Base-by-base conservation (phyloP, 1,140 invertebrate species). In the Papilio helenus region DNA sequence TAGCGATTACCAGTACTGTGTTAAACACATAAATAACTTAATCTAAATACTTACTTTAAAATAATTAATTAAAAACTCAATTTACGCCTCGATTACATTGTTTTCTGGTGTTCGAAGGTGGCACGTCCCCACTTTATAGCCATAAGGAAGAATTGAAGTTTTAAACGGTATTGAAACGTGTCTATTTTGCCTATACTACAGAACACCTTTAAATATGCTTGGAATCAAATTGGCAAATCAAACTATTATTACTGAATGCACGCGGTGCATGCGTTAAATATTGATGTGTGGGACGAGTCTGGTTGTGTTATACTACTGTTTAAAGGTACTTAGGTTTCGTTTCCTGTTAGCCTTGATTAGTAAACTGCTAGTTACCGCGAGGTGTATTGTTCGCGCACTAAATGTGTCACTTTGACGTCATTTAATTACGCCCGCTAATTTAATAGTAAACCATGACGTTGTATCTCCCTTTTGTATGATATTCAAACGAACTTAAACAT, bases 281-380 rank as follows among this genome's bases (percentile, higher is more conserved):
- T 68, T 68, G 61, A 68, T 68, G 61, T 68, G 23, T 29, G 26
- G 26, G 61, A 68, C 23, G 61, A 68, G 61, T 68, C 26, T 68
- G 23, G 12, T 68, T 68, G 58, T 61, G 26, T 29, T 68, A 29
- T 68, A 68, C 23, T 29, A 68, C 61, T 68, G 26, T 68, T 68
- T 68, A 68, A 34, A 68, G 61, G 61, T 68, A 68, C 61, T 68
- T 29, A 68, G 26, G 61, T 68, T 68, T 68, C 61, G 26, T 68
- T 68, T 68, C 61, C 61, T 68, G 61, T 68, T 68, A 68, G 61
- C 61, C 61, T 29, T 68, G 61, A 68, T 68, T 68, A 68, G 26
- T 68, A 68, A 68, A 29, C 61, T 68, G 26, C 26, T 68, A 68
- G 23, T 68, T 68, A 68, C 61, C 61, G 61, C 61, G 61, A 68